Evolutionary conservation across 2,113 vertebrate genomes (phyloP), one percentile per base, ranked within the genome.

Genomic region (Cettia cetti): DNA sequence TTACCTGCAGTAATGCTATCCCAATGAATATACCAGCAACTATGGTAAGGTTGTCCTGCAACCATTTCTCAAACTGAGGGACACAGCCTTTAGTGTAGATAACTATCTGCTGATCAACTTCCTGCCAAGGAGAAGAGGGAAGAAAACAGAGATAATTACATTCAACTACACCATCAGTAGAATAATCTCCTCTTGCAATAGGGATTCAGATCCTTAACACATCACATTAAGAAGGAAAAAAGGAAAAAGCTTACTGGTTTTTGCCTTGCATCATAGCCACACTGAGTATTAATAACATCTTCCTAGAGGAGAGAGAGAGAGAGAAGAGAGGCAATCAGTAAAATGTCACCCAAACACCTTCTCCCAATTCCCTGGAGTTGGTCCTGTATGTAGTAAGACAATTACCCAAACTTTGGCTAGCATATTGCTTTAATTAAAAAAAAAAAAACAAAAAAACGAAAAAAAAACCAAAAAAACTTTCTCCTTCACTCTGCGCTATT

Each of bases 281-380:
- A 99, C 95, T 99, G 99, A 81, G 99, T 99, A 97, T 99, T 99
- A 96, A 99, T 99, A 75, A 99, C 99, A 75, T 99, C 99, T 97
- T 99, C 99, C 99, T 99, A 86, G 70, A 33, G 70, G 42, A 45
- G 57, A 47, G 15, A 92, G 91, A 96, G 89, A 96, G 89, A 82
- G 8, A 82, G 19, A 65, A 57, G 22, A 93, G 11, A 93, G 42
- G 63, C 7, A 71, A 76, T 85, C 39, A 93, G 63, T 89, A 57
- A 87, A 78, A 42, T 15, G 44, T 69, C 66, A 50, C 66, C 87
- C 59, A 63, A 65, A 74, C 35, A 63, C 12, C 13, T 30, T 53
- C 21, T 83, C 64, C n/a, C 47, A 74, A 6, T 23, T 64, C 24
- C 30, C 45, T 45, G 56, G 17, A 44, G 12, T 4, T 63, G 8